Evolutionary conservation across 2,888 invertebrate genomes (phyloP), one percentile per base, ranked within the genome.

Genomic region (Chloroclystis v-ata): DNA sequence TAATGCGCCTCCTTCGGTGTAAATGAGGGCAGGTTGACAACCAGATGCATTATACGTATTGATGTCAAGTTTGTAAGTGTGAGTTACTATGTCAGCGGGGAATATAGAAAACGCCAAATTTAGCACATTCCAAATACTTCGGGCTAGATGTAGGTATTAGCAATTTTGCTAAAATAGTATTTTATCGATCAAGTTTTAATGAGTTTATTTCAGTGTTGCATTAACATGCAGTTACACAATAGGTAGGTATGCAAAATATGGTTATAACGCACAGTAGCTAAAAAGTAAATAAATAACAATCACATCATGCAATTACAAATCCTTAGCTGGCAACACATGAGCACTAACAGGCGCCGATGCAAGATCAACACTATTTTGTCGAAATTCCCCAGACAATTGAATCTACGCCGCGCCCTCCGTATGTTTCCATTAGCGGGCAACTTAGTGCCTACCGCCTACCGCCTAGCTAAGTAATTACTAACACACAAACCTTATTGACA

Each of bases 1-100:
- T 48, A 52, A 52, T 48, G 52, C 41, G 20, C 45, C 43, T 6
- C 30, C 42, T 43, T 42, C 41, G 24, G 32, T 28, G 42, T 43
- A 48, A 43, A 45, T 40, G 42, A 43, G 45, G 45, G 48, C 40
- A 48, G 38, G 14, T 10, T 32, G 32, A 13, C 32, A 16, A 7
- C 8, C 1, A 14, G 14, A n/a, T 33, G 33, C n/a, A 20, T 20
- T 4, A 20, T 20, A 20, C 2, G 20, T 20, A 20, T 20, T 20
- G 20, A 20, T 20, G 20, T 20, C 20, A 20, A 4, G 5, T 20
- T 20, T 5, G n/a, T n/a, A n/a, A n/a, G n/a, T n/a, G n/a, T n/a
- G n/a, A n/a, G n/a, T n/a, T n/a, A n/a, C n/a, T n/a, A n/a, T n/a
- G n/a, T n/a, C n/a, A n/a, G n/a, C n/a, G n/a, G n/a, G n/a, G n/a